Evolutionary conservation across 2,113 vertebrate species (phyloP), one percentile per base, ranked within the genome.

Genomic region (Microcebus jonahi): DNA sequence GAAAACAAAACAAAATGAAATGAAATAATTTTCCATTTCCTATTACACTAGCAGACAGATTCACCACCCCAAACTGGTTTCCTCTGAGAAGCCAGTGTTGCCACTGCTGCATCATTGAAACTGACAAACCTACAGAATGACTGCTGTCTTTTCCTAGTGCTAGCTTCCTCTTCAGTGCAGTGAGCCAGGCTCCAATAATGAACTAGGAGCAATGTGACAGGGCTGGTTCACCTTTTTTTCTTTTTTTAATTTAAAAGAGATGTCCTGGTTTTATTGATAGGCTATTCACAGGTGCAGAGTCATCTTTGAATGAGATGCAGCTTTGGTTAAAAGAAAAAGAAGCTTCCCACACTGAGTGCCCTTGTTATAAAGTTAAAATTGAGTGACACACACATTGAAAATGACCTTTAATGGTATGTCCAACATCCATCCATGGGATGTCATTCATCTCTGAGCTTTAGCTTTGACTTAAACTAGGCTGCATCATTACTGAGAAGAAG

Each of bases 171-270:
- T 93, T 53, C 50, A 27, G 0, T 0, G 0, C 10, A 80, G 10
- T 8, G 50, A 93, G 63, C 84, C 57, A 15, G 0, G 67, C 91
- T 97, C 61, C 12, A 2, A 25, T 42, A 85, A 53, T 14, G 67
- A 73, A 55, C 92, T 5, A 2, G 76, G 8, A 81, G 14, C 88
- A 39, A 76, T 29, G 36, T 57, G 68, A 87, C 39, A n/a, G 45
- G 3, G 21, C 70, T 6, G 1, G 6, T 8, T 97, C 63, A 23
- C 42, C 42, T 92, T 96, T 70, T 6, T 89, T 84, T 84, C 2
- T 82, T 29, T 27, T 91, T 76, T 31, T 76, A 18, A 83, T 95
- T 94, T 95, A 61, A 45, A 71, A 92, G 85, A 63, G 53, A 63
- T 2, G 34, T 39, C 1, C 45, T 36, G 36, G 45, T 73, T 65